These are phyloP conservation scores for Helicoverpa zea DNA, from an alignment of 1,140 invertebrate species.

Conservation along the genomic window DNA sequence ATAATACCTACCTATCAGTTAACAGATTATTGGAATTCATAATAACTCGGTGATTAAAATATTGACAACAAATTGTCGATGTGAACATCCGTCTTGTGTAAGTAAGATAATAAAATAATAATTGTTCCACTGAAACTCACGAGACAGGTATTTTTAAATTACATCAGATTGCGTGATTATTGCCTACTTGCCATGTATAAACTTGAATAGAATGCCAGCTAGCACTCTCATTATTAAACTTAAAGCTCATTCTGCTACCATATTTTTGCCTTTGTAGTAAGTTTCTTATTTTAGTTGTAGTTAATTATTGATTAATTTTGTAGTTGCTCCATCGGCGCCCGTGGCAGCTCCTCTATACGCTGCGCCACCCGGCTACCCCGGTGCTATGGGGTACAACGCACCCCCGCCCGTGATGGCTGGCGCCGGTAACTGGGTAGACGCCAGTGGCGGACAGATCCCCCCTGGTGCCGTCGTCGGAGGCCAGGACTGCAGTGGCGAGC, in stretches of 20 bases:
- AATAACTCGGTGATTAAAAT: too few species aligned
- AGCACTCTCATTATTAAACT: background rate
- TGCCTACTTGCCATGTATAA: conserved; percentile 5
- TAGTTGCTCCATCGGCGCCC: conserved; percentile 86
- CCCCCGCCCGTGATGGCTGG: conserved; percentile 63
- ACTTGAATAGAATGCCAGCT: background rate
- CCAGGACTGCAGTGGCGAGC: conserved; percentile 89
- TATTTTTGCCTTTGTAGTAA: background rate
- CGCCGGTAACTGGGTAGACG: conserved; percentile 89
- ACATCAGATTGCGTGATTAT: background rate
- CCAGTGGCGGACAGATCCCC: conserved; percentile 89
- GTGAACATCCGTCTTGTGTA: background rate
- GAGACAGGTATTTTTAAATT: background rate
- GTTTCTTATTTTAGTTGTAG: conserved; percentile 5
- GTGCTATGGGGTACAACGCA: conserved; percentile 47
- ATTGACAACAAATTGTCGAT: background rate
- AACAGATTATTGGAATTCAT: too few species aligned
- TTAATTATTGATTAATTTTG: conserved; percentile 40
- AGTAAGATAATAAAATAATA: conserved; percentile 4
- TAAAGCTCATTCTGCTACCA: background rate
- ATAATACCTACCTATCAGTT: background rate
- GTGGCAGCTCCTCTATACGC: conserved; percentile 70
- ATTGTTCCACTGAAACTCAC: background rate
- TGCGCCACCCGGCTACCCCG: conserved; percentile 73
- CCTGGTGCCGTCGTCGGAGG: conserved; percentile 91